Conservation (phyloP, 2,113 vertebrate genomes). For the Malurus alboscapulatus region DNA sequence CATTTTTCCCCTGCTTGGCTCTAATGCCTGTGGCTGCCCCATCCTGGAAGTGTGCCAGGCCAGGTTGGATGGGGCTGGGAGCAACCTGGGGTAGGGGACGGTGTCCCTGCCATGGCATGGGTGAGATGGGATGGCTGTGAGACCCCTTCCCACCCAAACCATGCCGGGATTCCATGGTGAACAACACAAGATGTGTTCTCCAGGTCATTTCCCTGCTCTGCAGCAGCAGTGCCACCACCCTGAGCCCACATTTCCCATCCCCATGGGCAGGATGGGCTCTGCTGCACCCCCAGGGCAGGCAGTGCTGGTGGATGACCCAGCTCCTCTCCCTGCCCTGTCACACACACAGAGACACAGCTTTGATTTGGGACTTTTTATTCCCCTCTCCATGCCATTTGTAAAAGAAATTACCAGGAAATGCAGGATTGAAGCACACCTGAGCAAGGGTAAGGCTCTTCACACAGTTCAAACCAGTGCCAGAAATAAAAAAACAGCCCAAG, state of each 20-base stretch:
- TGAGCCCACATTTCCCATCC: not conserved
- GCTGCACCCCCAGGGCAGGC: not conserved
- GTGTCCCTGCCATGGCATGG: no score
- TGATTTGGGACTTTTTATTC: not conserved
- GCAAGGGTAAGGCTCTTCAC: not conserved
- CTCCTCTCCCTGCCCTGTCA: not conserved
- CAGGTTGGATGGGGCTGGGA: rapidly evolving
- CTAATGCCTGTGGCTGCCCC: not conserved
- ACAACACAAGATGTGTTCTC: rapidly evolving
- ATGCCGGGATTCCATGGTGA: not conserved
- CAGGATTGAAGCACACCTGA: not conserved
- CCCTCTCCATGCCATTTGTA: not conserved
- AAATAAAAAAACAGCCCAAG: not conserved
- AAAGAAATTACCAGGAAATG: not conserved
- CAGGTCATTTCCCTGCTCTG: not conserved
- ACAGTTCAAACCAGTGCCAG: rapidly evolving
- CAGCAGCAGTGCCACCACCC: not conserved
- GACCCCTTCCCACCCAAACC: not conserved
- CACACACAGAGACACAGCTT: not conserved
- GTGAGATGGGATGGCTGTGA: not conserved
- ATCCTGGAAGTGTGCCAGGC: not conserved
- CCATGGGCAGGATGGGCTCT: not conserved
- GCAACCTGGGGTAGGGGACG: not conserved
- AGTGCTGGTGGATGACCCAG: rapidly evolving
- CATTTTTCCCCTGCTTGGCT: not conserved